These are phyloP conservation scores for Pampusana beccarii DNA, from an alignment of 2,113 vertebrate genomes.

Conservation along the genomic window DNA sequence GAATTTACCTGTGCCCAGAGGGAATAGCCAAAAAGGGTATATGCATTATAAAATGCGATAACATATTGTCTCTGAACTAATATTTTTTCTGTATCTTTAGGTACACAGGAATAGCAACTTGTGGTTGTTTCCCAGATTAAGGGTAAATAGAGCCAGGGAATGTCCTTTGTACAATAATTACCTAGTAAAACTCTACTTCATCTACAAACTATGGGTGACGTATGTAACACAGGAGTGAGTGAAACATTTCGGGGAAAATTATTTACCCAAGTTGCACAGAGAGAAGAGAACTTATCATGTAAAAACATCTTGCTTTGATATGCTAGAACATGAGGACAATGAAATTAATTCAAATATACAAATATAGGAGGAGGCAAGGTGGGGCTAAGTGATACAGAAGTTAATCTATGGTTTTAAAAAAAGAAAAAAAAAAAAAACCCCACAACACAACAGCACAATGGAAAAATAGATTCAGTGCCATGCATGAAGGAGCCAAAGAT, in stretches of 20 bases:
- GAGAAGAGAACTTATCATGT: constrained; percentile 44
- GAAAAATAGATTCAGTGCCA: constrained; percentile 4
- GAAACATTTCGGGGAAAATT: constrained; percentile 32
- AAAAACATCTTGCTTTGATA: constrained; percentile 57
- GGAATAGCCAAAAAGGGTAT: neutral
- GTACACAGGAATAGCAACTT: constrained; percentile 10
- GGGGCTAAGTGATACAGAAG: constrained; percentile 31
- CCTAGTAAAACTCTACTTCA: neutral
- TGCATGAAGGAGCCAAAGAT: neutral
- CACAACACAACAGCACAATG: neutral
- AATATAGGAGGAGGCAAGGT: constrained; percentile 52
- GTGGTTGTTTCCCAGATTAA: constrained; percentile 41
- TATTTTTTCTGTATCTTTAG: constrained; percentile 45
- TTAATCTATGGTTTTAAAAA: neutral
- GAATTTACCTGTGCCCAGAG: neutral
- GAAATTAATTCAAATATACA: constrained; percentile 38
- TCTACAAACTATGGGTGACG: neutral
- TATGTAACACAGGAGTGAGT: neutral
- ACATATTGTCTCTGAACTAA: constrained; percentile 13
- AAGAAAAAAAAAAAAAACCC: neutral
- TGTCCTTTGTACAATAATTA: constrained; percentile 36
- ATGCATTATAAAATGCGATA: neutral
- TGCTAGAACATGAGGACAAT: constrained; percentile 6
- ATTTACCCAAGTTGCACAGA: constrained; percentile 23
- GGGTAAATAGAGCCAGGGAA: constrained; percentile 18